phyloP scores from a whole-genome alignment of 1,140 invertebrate genomes.

The Habropoda laboriosa region DNA sequence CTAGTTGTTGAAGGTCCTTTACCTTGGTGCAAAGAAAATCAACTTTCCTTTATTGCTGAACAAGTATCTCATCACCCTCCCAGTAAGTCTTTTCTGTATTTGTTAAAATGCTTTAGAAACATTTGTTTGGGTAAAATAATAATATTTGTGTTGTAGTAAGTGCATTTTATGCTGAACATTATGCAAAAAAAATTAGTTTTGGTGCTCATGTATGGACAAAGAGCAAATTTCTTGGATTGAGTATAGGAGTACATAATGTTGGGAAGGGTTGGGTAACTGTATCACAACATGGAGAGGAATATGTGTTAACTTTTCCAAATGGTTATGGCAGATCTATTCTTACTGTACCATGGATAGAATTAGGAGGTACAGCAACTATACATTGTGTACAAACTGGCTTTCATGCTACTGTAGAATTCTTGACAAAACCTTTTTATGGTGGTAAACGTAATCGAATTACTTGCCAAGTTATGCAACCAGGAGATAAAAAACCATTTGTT shows the following conservation, averaged over 20 bases:
- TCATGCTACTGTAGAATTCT: conserved; percentile 93
- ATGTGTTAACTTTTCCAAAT: conserved; percentile 96
- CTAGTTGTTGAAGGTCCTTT: conserved; percentile 89
- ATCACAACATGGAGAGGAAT: conserved; percentile 93
- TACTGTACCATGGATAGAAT: conserved; percentile 97
- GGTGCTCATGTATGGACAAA: conserved; percentile 98
- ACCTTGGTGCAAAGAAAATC: conserved; percentile 90
- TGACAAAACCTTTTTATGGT: conserved; percentile 98
- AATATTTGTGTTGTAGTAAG: conserved; percentile 86
- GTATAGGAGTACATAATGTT: conserved; percentile 95
- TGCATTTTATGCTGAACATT: conserved; percentile 98
- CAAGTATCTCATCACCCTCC: conserved; percentile 99
- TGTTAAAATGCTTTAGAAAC: neutral
- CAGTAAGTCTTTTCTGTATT: conserved; percentile 82
- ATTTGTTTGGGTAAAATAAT: neutral
- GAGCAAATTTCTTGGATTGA: conserved; percentile 98
- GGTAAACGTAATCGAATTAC: conserved; percentile 95
- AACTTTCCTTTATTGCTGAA: conserved; percentile 96
- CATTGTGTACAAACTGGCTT: conserved; percentile 95
- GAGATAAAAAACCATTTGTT: conserved; percentile 94
- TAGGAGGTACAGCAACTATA: conserved; percentile 94
- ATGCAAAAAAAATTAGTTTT: conserved; percentile 94
- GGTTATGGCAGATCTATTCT: conserved; percentile 98
- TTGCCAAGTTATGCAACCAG: conserved; percentile 89
- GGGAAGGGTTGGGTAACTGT: conserved; percentile 92